These are phyloP conservation scores for Leucopsar rothschildi DNA, from an alignment of 2,113 vertebrate genomes.

Conservation along the genomic window DNA sequence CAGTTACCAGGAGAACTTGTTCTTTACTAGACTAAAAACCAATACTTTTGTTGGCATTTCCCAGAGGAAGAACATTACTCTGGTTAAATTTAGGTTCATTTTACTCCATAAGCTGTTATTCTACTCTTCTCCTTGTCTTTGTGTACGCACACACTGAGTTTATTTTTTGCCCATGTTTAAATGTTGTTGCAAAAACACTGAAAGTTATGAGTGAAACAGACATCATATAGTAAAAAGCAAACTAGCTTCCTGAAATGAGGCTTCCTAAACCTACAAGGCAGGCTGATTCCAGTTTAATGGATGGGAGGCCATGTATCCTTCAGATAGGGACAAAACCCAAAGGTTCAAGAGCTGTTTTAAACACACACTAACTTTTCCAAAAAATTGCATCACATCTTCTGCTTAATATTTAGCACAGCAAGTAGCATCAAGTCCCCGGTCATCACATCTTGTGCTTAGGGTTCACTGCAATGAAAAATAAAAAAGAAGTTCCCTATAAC, in stretches of 20 bases:
- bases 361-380: not conserved
- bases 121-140: not conserved
- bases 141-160: not conserved
- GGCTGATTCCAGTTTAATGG: not conserved
- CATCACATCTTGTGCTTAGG: not conserved
- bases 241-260: not conserved
- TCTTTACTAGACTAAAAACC: not conserved
- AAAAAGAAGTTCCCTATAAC: not conserved
- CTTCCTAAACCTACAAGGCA: not conserved
- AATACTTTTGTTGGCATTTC: not conserved
- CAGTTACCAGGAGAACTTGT: not conserved
- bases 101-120: not conserved
- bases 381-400: not conserved
- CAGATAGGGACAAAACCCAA: not conserved
- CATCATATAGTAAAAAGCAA: not conserved
- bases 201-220: not conserved
- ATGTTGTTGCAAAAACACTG: not conserved
- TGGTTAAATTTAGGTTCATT: not conserved
- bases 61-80: not conserved
- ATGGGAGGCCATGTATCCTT: not conserved
- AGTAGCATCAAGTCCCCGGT: not conserved
- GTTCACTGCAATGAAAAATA: not conserved
- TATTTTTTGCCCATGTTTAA: not conserved
- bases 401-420: not conserved
- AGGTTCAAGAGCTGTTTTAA: not conserved